Percentiles rank a stretch among this genome's conserved stretches.
Conservation (phyloP, 1,140 invertebrate genomes). For the Stegodyphus mimosarum region DNA sequence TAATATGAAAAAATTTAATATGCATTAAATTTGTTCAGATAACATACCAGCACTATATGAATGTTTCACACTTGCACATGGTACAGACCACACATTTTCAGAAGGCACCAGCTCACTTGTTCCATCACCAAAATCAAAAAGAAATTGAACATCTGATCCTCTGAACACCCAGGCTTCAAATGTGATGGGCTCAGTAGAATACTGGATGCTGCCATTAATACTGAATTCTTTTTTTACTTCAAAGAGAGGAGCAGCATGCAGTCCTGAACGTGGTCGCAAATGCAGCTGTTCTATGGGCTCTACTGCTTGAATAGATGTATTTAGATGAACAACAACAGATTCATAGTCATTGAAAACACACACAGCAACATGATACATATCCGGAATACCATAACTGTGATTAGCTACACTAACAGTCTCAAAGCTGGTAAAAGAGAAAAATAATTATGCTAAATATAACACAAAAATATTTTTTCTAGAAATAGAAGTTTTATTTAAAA, state of each 20-base stretch:
- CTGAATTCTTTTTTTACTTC: neutral
- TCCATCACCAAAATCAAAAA: slow-evolving; percentile 57
- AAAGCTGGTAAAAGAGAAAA: slow-evolving; percentile 23
- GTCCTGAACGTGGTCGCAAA: neutral
- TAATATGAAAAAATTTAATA: too few species aligned
- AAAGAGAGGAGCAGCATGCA: slow-evolving; percentile 26
- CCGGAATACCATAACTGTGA: slow-evolving; percentile 55
- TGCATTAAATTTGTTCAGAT: too few species aligned
- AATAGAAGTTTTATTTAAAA: too few species aligned
- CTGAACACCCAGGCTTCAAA: slow-evolving; percentile 47
- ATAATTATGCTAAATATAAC: neutral
- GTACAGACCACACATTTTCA: slow-evolving; percentile 14
- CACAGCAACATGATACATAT: slow-evolving; percentile 28
- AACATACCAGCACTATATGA: slow-evolving; percentile 32
- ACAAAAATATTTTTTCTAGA: too few species aligned
- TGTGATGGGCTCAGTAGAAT: slow-evolving; percentile 9
- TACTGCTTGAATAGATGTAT: slow-evolving; percentile 40
- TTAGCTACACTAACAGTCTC: slow-evolving; percentile 13
- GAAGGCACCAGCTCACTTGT: slow-evolving; percentile 10
- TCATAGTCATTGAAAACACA: slow-evolving; percentile 23
- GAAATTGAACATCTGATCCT: slow-evolving; percentile 56
- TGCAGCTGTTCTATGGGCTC: slow-evolving; percentile 40
- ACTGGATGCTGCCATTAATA: neutral
- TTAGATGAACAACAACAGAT: slow-evolving; percentile 19
- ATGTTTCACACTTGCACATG: slow-evolving; percentile 36